Evolutionary conservation across 2,888 invertebrate species (phyloP).

Genomic region (Carcina quercana): DNA sequence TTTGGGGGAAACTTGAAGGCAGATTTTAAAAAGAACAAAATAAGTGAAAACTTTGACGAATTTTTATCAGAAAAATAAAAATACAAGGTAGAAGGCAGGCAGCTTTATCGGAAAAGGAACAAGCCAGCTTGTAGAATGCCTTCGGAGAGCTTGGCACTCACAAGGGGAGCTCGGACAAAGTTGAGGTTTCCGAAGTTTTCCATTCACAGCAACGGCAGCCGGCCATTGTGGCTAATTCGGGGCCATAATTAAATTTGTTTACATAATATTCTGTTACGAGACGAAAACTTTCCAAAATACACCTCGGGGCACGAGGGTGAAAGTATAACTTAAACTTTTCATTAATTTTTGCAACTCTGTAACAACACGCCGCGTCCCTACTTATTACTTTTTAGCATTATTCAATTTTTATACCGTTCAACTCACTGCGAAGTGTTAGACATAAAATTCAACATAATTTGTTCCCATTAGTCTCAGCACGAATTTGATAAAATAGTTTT

Average conservation of each 20-base stretch:
- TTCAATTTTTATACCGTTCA: no score
- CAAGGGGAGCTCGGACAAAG: constrained; percentile 46
- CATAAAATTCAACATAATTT: no score
- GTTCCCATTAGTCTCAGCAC: background rate
- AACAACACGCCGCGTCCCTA: no score
- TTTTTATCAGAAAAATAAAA: no score
- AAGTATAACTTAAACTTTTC: no score
- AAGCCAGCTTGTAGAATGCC: constrained; percentile 39
- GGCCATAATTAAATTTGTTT: constrained; percentile 69
- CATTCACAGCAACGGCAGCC: constrained; percentile 46
- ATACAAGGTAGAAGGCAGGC: no score
- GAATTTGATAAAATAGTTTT: constrained; percentile 5
- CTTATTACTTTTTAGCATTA: no score
- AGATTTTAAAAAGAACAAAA: no score
- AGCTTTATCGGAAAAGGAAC: constrained; percentile 38
- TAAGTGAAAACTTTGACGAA: no score
- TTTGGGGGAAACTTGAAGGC: no score
- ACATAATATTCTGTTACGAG: constrained; percentile 52
- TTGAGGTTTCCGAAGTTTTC: constrained; percentile 56
- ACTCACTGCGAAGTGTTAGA: no score
- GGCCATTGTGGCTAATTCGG: constrained; percentile 67
- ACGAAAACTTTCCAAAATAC: constrained; percentile 42
- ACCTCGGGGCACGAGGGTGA: constrained; percentile 17
- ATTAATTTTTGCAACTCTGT: no score
- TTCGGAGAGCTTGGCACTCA: constrained; percentile 39